Percentiles rank a stretch among this genome's conserved stretches.
Evolutionary conservation across 2,888 invertebrate species (phyloP).

Genomic region (Axea sp.): DNA sequence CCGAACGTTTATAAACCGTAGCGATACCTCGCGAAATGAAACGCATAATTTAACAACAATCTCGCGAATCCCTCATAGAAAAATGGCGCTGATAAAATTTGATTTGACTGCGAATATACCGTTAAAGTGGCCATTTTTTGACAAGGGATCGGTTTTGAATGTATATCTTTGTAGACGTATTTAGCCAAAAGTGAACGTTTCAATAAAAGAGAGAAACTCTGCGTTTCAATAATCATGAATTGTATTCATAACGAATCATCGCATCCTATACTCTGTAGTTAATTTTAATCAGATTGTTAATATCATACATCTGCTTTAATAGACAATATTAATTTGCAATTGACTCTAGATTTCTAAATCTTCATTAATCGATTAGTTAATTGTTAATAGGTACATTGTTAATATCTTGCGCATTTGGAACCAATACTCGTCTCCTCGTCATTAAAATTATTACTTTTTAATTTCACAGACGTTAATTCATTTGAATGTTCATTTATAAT

Average conservation of each 20-base stretch:
- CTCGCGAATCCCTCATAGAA: slow-evolving; percentile 11
- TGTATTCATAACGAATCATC: slow-evolving; percentile 23
- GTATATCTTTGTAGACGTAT: neutral
- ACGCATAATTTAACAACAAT: no score
- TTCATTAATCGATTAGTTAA: slow-evolving; percentile 58
- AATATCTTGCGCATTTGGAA: slow-evolving; percentile 33
- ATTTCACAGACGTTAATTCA: slow-evolving; percentile 51
- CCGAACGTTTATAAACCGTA: no score
- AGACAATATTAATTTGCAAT: slow-evolving; percentile 73
- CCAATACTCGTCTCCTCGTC: slow-evolving; percentile 4
- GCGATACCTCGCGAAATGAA: no score
- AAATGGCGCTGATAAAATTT: neutral
- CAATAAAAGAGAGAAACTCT: slow-evolving; percentile 1
- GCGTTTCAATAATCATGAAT: neutral
- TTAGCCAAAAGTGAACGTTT: slow-evolving; percentile 5
- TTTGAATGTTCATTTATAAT: slow-evolving; percentile 12
- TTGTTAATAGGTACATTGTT: slow-evolving; percentile 64
- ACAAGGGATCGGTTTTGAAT: neutral
- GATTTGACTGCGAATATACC: no score
- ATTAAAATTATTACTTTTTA: slow-evolving; percentile 10
- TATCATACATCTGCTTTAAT: slow-evolving; percentile 65
- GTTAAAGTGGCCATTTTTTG: no score
- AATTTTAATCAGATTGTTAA: slow-evolving; percentile 61
- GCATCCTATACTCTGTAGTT: slow-evolving; percentile 52
- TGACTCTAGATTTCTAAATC: slow-evolving; percentile 68